Base-by-base conservation (phyloP, 2,113 vertebrate species). In the Saccopteryx bilineata region DNA sequence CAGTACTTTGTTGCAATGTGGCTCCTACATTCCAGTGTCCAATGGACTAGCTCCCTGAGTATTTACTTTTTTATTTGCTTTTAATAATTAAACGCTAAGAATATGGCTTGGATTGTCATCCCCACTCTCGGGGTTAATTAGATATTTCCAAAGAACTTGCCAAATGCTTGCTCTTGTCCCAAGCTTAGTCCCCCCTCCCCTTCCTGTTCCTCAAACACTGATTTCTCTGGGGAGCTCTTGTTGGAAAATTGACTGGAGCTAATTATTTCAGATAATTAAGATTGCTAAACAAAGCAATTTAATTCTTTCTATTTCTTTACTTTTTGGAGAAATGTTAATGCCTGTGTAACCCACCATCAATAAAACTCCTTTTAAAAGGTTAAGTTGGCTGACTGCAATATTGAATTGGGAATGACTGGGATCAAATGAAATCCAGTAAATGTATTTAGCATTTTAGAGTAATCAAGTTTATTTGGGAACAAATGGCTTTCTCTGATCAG, bases 241-340 rank as follows among this genome's bases (percentile, higher is more conserved):
- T 97, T 98, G 97, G 96, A 98, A 97, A 98, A 98, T 93, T 98
- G 98, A 98, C 96, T 98, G 89, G 82, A 98, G 96, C 98, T 98
- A 98, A 98, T 99, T 98, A 98, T 98, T 98, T 97, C 96, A 97
- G 97, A 98, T 98, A 98, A 99, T 98, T 98, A 98, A 98, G 98
- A 98, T 98, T 72, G 58, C 98, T 98, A 98, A 98, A 97, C 91
- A 98, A 98, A 98, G 98, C 98, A 98, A 98, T 98, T 98, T 98
- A 98, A 98, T 98, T 98, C 98, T 96, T 97, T 96, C 97, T 28
- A 91, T 97, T 95, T 93, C 85, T 95, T 96, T 93, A 91, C 86
- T 93, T 93, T 96, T 97, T 97, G 75, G 95, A 98, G 97, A 98
- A 98, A 97, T 96, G 97, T 94, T 98, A 97, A 98, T 94, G 96